Evolutionary conservation across 35 echinoderm and acorn worm genomes (phyloP).

Genomic region (Acanthaster planci): DNA sequence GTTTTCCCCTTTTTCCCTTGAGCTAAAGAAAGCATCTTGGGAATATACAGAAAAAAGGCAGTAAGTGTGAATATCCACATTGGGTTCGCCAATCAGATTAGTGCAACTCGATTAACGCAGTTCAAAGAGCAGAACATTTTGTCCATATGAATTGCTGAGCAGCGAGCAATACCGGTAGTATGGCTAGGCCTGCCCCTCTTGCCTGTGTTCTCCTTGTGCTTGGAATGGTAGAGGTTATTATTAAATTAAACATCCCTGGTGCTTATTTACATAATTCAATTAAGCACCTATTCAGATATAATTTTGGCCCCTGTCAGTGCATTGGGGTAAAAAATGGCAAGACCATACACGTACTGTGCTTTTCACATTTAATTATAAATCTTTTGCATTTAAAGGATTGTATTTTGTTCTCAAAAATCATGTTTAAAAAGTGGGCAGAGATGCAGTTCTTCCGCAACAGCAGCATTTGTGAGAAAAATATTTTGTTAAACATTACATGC

Average conservation of each 20-base stretch:
- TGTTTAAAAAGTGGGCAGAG: too few species aligned
- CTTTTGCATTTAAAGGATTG: too few species aligned
- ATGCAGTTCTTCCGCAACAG: too few species aligned
- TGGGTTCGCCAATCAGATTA: background rate
- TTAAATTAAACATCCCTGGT: background rate
- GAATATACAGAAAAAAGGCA: background rate
- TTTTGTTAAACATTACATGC: too few species aligned
- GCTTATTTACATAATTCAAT: conserved; percentile 18
- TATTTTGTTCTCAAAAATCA: too few species aligned
- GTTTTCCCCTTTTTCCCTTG: too few species aligned
- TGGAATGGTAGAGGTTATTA: background rate
- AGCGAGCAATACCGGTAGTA: background rate
- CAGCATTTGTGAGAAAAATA: too few species aligned
- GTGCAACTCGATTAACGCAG: background rate
- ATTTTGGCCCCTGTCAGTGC: too few species aligned
- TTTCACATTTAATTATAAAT: too few species aligned
- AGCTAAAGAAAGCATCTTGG: background rate
- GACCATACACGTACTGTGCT: too few species aligned
- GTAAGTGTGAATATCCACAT: background rate
- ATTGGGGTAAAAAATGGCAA: too few species aligned
- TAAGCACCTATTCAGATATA: background rate
- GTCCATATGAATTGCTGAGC: background rate
- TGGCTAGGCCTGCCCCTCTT: background rate
- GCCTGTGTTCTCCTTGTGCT: background rate
- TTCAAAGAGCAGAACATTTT: background rate